Evolutionary conservation across 2,888 invertebrate species (phyloP), one percentile per base, ranked within the genome.

Genomic region (Chymomyza fuscimana): DNA sequence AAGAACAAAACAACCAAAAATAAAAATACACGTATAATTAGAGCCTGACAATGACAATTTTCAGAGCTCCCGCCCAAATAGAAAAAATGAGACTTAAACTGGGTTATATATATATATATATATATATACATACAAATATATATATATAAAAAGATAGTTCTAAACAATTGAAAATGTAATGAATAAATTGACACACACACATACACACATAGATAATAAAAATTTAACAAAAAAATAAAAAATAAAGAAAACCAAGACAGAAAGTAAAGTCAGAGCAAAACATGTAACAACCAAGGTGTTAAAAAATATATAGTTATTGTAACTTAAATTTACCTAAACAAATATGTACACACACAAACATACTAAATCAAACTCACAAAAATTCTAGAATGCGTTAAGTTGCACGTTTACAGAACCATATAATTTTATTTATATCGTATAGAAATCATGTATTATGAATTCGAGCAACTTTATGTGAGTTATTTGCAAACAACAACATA

Each of bases 341-440:
- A 70, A 75, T 74, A 65, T 59, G 69, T 52, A 69, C 65, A 59
- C n/a, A 61, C 56, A 63, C 22, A 60, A 61, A 70, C 59, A 65
- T 61, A 76, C 58, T 69, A 60, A 73, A 70, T 67, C 69, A 60
- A 63, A 75, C 72, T 67, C 71, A 76, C 58, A 73, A 63, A 46
- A 74, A 76, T 66, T 76, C 74, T 75, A 78, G 80, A 74, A 69
- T 71, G 80, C 73, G 74, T 86, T 87, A 83, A 83, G 82, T 87
- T 85, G 85, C 87, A 85, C 87, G 78, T 82, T 82, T 74, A 75
- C 72, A 71, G 78, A 78, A 84, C 80, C 73, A 81, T 76, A 79
- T 77, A 77, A 84, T 87, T 86, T 85, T 84, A 86, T 85, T 85
- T 83, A 83, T 87, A 83, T 82, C 76, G 73, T 78, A 74, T 82